Base-by-base conservation (phyloP, 2,888 invertebrate genomes). In the Enchytraeus crypticus region DNA sequence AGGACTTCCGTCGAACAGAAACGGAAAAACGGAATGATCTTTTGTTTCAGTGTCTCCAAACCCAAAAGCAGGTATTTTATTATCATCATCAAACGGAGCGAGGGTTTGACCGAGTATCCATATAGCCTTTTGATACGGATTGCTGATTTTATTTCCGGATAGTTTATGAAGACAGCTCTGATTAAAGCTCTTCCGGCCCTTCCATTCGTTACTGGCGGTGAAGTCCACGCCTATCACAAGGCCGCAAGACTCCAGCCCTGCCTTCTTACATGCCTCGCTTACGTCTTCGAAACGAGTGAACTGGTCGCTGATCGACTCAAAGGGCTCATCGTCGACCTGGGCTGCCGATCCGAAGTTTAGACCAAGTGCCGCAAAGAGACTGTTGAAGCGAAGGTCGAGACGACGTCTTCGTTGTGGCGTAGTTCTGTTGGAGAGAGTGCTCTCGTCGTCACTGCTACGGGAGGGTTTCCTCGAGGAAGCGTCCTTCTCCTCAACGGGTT, bases 211-310 rank as follows among this genome's bases (percentile, higher is more conserved):
- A 65, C 79, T 79, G 8, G 82, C 82, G 5, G 82, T 82, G 72
- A 82, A 82, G 71, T 82, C 82, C 45, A 82, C 76, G 0, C 82
- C 82, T 56, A 82, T 77, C n/a, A 82, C 80, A n/a, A 83, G 71
- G 61, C 81, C 77, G 64, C 80, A 78, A 2, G 73, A 71, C 59
- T 80, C 79, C 23, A 82, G 71, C 0, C 82, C 82, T 2, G 82
- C 81, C 60, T 73, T 71, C 26, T 75, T 65, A 76, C 82, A 81
- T 0, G 79, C 79, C 23, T 65, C 66, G 51, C 74, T 74, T 18
- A 80, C 77, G 61, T 78, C 77, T 1, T 77, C 75, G 58, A 81
- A 75, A 30, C 72, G 74, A 62, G 73, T 60, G 64, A 78, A 78
- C 55, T 74, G 73, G 59, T 77, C 77, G 53, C 72, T 71, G 58